Percentiles rank a stretch among this genome's conserved stretches.
Evolutionary conservation across 2,113 vertebrate species (phyloP).

Genomic region (Donacobius atricapilla): DNA sequence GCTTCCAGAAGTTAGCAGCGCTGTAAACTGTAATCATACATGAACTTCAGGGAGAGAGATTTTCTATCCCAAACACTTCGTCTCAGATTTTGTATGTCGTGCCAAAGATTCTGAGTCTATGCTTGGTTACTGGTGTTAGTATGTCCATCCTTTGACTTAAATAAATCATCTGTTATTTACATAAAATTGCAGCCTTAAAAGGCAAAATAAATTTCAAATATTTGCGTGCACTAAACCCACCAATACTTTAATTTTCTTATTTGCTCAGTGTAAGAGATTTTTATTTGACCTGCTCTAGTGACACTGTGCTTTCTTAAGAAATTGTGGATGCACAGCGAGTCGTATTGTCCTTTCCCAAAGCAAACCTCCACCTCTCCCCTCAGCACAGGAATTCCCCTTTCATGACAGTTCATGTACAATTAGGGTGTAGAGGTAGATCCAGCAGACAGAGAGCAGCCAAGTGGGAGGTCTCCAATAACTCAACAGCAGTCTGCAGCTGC

Average conservation of each 20-base stretch:
- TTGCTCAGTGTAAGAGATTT: background rate
- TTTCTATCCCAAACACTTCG: background rate
- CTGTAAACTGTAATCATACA: background rate
- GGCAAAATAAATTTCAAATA: background rate
- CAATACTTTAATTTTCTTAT: background rate
- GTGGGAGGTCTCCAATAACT: conserved; percentile 50
- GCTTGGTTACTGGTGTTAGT: background rate
- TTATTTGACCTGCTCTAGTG: background rate
- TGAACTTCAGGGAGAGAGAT: background rate
- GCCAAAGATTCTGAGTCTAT: background rate
- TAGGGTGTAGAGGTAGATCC: background rate
- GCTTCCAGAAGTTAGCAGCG: background rate
- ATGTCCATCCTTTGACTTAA: background rate
- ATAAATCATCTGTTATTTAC: background rate
- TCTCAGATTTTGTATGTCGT: background rate
- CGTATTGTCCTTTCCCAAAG: background rate
- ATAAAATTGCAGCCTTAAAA: background rate
- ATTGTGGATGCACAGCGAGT: background rate
- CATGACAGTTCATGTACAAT: conserved; percentile 6
- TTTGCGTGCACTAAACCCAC: background rate
- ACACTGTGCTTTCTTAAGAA: background rate
- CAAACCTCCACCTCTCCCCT: conserved; percentile 3
- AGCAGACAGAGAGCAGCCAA: conserved; percentile 2
- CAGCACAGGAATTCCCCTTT: conserved; percentile 52
- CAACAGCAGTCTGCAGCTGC: conserved; percentile 23